Conservation (phyloP, 1,140 invertebrate species). For the Drosophila lowei region DNA sequence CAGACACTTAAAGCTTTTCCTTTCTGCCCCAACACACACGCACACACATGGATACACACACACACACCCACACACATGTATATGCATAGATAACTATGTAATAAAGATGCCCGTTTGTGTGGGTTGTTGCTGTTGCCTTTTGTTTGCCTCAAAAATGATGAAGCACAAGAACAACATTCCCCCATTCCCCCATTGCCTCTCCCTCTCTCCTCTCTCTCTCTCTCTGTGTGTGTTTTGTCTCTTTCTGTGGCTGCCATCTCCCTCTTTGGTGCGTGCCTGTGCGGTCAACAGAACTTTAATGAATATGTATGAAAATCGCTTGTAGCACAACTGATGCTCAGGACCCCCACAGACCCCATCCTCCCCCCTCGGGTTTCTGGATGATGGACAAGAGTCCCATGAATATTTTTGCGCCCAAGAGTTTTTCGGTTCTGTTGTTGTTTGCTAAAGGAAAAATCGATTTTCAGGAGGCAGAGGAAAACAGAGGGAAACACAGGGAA, state of each 20-base stretch:
- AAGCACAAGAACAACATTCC: slow-evolving; percentile 62
- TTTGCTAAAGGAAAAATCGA: slow-evolving; percentile 47
- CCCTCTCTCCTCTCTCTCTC: not conserved
- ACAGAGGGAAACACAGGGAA: slow-evolving; percentile 3
- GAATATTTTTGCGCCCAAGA: slow-evolving; percentile 57
- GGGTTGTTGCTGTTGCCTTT: slow-evolving; percentile 26
- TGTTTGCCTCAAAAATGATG: slow-evolving; percentile 73
- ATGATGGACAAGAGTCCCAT: slow-evolving; percentile 31
- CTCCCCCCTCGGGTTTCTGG: not conserved
- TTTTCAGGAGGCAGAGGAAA: not conserved
- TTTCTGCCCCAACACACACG: slow-evolving; percentile 9
- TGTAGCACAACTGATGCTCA: slow-evolving; percentile 58
- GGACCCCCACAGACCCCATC: not conserved
- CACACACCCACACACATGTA: slow-evolving; percentile 16
- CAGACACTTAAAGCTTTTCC: slow-evolving; percentile 40
- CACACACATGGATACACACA: not conserved
- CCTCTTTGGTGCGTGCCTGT: slow-evolving; percentile 13
- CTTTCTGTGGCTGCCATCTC: slow-evolving; percentile 42
- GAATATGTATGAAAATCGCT: slow-evolving; percentile 79
- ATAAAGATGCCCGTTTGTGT: slow-evolving; percentile 64
- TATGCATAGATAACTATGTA: slow-evolving; percentile 56
- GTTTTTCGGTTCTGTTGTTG: slow-evolving; percentile 26
- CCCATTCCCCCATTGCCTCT: slow-evolving; percentile 1
- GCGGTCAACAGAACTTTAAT: slow-evolving; percentile 80
- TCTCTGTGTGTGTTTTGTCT: not conserved